A percentile compares a stretch with the other conserved stretches of the same genome.
Conservation (phyloP, 2,113 vertebrate genomes). For the Paracanthobrama guichenoti region DNA sequence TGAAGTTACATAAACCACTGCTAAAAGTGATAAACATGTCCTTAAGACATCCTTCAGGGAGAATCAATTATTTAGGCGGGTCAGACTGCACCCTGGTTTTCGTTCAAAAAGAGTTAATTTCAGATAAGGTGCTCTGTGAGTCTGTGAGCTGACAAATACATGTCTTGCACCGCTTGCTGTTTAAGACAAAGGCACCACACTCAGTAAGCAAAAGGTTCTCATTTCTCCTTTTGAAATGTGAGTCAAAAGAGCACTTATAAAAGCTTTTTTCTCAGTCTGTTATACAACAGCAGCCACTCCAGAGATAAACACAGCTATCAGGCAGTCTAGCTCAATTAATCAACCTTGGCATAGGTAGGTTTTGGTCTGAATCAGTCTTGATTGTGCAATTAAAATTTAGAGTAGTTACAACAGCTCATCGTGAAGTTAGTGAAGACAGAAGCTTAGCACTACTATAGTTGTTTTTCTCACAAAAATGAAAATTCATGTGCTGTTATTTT, state of each 20-base stretch:
- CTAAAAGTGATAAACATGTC: too few relatives aligned
- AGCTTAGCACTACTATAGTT: background rate
- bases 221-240: background rate
- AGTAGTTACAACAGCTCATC: background rate
- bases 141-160: too few relatives aligned
- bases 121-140: too few relatives aligned
- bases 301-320: conserved; percentile 27
- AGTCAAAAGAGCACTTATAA: background rate
- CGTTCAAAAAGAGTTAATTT: too few relatives aligned
- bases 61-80: too few relatives aligned
- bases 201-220: background rate
- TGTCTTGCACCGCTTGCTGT: conserved; percentile 16
- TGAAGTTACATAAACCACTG: too few relatives aligned
- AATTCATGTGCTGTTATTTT: background rate
- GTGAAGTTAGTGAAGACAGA: too few relatives aligned
- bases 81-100: too few relatives aligned
- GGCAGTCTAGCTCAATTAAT: background rate
- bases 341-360: background rate
- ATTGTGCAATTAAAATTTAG: background rate
- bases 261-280: background rate
- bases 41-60: too few relatives aligned
- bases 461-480: background rate
- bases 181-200: conserved; percentile 4
- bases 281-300: conserved; percentile 13
- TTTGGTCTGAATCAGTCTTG: background rate